Conservation (phyloP, 1,140 invertebrate genomes). For the Ceratina calcarata region DNA sequence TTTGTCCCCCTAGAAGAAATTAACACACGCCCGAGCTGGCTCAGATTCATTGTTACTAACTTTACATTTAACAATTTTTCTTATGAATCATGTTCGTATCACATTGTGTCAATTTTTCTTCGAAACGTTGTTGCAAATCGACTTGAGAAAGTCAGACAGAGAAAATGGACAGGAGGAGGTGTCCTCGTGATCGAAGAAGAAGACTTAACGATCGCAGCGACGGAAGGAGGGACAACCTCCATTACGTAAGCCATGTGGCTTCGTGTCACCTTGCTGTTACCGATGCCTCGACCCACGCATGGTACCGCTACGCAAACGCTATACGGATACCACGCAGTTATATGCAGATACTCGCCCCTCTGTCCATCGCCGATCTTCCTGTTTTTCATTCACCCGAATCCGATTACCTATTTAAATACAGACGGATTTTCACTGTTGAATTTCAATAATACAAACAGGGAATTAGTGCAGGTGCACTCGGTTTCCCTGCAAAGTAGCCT, state of each 20-base stretch:
- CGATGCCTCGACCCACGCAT: constrained; percentile 62
- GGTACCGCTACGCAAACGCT: constrained; percentile 70
- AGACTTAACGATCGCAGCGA: background rate
- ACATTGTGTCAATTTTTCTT: no score
- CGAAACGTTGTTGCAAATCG: no score
- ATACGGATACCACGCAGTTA: constrained; percentile 38
- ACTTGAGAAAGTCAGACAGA: no score
- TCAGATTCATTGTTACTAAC: no score
- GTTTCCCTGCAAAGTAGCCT: no score
- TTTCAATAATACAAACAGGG: no score
- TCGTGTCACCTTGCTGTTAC: constrained; percentile 68
- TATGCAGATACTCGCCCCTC: background rate
- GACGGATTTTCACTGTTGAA: background rate
- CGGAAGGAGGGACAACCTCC: constrained; percentile 18
- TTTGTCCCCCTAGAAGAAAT: no score
- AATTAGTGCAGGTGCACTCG: no score
- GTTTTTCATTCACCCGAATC: background rate
- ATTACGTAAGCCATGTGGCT: constrained; percentile 61
- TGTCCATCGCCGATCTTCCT: background rate
- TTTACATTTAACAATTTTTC: no score
- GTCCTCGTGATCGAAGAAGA: background rate
- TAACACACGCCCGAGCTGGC: no score
- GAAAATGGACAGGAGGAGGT: background rate
- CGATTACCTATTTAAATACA: no score
- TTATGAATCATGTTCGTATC: no score